Conservation (phyloP, 2,113 vertebrate species). For the Ciconia boyciana region DNA sequence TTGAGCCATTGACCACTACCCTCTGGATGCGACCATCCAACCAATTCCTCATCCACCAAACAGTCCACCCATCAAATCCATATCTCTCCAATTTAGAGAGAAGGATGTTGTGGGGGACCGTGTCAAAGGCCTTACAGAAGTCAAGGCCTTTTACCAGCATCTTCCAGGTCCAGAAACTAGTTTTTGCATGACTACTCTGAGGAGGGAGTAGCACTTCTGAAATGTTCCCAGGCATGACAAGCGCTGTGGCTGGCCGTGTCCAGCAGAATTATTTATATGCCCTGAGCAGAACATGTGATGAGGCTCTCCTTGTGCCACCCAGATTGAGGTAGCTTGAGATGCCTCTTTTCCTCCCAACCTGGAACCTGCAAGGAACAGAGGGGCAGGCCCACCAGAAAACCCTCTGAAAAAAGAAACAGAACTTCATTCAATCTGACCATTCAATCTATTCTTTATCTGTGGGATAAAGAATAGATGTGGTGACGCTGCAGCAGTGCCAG, state of each 20-base stretch:
- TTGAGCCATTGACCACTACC: too few relatives aligned
- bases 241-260: not conserved
- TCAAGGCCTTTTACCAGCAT: not conserved
- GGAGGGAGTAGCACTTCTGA: not conserved
- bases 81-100: too few relatives aligned
- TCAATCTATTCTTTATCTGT: not conserved
- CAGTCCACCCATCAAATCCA: too few relatives aligned
- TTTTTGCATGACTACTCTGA: not conserved
- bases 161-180: not conserved
- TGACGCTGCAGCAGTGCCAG: not conserved
- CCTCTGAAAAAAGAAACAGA: not conserved
- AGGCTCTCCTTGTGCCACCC: not conserved
- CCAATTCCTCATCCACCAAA: too few relatives aligned
- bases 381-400: not conserved
- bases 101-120: too few relatives aligned
- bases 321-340: not conserved
- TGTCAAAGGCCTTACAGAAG: too few relatives aligned
- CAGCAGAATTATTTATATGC: not conserved
- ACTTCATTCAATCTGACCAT: not conserved
- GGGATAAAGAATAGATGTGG: not conserved
- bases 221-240: accelerated
- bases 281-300: not conserved
- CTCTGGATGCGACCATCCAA: too few relatives aligned
- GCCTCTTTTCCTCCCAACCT: not conserved
- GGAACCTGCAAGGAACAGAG: not conserved